Conservation (phyloP, 2,888 invertebrate species). For the Eupithecia pulchellata region DNA sequence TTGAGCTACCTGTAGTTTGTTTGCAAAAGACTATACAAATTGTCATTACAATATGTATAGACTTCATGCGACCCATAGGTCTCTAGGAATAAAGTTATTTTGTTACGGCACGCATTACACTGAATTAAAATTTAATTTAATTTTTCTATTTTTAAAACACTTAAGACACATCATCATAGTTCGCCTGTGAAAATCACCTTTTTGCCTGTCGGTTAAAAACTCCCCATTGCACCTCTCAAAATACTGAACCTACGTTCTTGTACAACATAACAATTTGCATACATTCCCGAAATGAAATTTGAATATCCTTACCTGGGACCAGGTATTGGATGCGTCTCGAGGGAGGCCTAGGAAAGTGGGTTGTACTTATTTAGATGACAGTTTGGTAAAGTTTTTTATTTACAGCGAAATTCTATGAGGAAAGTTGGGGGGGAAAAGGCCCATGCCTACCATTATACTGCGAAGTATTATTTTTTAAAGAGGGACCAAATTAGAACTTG, state of each 20-base stretch:
- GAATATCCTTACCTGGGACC: conserved; percentile 57
- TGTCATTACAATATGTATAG: too few relatives aligned
- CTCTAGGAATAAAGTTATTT: too few relatives aligned
- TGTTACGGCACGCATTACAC: too few relatives aligned
- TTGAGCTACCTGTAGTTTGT: too few relatives aligned
- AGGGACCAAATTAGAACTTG: too few relatives aligned
- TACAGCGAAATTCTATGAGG: not conserved
- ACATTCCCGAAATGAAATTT: conserved; percentile 65
- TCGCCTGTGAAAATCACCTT: not conserved
- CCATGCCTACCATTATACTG: not conserved
- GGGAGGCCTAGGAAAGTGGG: conserved; percentile 4
- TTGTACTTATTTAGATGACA: not conserved
- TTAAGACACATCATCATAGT: too few relatives aligned
- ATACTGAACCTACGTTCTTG: conserved; percentile 41
- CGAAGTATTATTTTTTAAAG: not conserved
- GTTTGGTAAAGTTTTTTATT: not conserved
- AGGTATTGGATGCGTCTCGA: conserved; percentile 18
- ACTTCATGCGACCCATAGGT: too few relatives aligned
- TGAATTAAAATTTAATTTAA: too few relatives aligned
- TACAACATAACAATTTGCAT: conserved; percentile 60
- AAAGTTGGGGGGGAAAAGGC: not conserved
- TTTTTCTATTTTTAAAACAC: too few relatives aligned
- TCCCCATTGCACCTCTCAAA: not conserved
- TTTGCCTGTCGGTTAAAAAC: not conserved
- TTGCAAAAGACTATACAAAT: too few relatives aligned